Base-by-base conservation (phyloP, 2,888 invertebrate species). In the Drosophila prostipennis region DNA sequence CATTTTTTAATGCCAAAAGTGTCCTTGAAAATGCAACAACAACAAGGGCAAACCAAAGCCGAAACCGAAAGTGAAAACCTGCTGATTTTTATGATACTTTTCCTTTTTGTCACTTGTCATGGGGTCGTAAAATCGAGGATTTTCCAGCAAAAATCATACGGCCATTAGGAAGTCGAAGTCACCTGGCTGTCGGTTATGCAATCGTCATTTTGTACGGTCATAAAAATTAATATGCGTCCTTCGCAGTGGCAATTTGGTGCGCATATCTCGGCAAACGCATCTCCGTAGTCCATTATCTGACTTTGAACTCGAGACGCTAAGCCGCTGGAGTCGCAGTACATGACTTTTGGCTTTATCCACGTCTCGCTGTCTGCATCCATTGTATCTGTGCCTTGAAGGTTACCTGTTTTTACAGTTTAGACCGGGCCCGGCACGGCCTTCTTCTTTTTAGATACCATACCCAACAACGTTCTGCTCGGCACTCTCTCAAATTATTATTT, bases 171-270 rank as follows among this genome's bases (percentile, higher is more conserved):
- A 86, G 80, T 86, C 79, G 77, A 78, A 84, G 80, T 87, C 79
- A 84, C 87, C 87, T 81, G 78, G 59, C 57, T 43, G 57, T 53
- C 40, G 74, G 78, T 89, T 87, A 89, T 87, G 90, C 85, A 89
- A 89, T 82, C 54, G 64, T 83, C 84, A 83, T 89, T 89, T 86
- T 80, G 78, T 80, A 89, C 76, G 90, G 77, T 51, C 78, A 90
- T 90, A 88, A 90, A 89, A 88, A 89, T 89, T 89, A 89, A 89
- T 89, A 89, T 89, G 77, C 86, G 89, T 83, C 90, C 90, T 90
- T 90, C 85, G 78, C 76, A 51, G 68, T 73, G 74, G 69, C 75
- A 77, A 85, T 84, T 87, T 78, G 72, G 74, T 73, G 75, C 77
- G 76, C 71, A 74, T 76, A 80, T 84, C 80, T 78, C 42, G 52